A percentile compares a stretch with the other conserved stretches of the same genome.
phyloP scores from a whole-genome alignment of 1,140 invertebrate genomes.

The Ceratina australensis region DNA sequence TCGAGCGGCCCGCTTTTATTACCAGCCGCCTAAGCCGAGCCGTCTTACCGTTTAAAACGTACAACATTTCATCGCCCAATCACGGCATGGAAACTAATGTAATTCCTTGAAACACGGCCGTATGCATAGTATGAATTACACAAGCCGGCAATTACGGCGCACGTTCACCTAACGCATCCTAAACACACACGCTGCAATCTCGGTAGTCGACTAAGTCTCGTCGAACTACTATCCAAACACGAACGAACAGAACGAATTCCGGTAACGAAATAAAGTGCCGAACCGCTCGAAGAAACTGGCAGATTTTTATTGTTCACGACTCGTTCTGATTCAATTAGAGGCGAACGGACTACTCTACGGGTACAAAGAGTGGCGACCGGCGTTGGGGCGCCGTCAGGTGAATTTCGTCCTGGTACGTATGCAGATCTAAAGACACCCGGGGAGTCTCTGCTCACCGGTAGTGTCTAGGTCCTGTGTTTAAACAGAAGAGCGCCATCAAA shows the following conservation, averaged over 20 bases:
- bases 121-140: neutral
- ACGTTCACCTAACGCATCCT: neutral
- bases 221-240: neutral
- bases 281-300: neutral
- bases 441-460: constrained; percentile 22
- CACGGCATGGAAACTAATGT: neutral
- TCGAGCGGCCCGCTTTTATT: neutral
- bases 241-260: no score
- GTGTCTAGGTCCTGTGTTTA: constrained; percentile 60
- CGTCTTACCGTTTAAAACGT: neutral
- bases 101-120: neutral
- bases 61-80: neutral
- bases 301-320: neutral
- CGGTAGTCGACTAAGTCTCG: neutral
- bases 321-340: constrained; percentile 2
- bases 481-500: constrained; percentile 65
- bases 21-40: neutral
- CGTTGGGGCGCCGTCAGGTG: neutral
- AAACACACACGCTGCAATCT: neutral
- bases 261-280: neutral
- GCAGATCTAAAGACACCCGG: constrained; percentile 53
- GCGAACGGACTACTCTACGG: neutral
- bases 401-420: constrained; percentile 42
- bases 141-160: neutral
- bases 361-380: neutral